phyloP scores from a whole-genome alignment of 1,140 invertebrate genomes.

The Brachystomella parvula region DNA sequence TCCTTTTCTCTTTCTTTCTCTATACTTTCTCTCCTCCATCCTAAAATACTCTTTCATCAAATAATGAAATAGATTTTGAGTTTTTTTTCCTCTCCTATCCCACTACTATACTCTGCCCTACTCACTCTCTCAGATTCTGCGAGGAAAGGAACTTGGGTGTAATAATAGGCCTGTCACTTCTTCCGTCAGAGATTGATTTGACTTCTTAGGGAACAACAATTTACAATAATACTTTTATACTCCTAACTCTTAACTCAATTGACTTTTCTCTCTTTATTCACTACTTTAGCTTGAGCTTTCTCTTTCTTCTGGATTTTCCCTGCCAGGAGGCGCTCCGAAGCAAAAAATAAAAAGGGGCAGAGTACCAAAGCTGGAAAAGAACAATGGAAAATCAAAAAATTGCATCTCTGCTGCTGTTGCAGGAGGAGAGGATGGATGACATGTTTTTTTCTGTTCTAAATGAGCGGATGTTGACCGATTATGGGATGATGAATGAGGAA shows the following conservation, averaged over 20 bases:
- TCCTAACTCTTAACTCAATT: constrained; percentile 9
- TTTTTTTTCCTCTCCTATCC: too few species aligned
- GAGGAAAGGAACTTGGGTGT: constrained; percentile 19
- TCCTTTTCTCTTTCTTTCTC: background rate
- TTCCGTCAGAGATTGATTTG: constrained; percentile 23
- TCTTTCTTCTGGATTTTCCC: too few species aligned
- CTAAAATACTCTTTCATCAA: background rate
- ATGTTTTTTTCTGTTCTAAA: background rate
- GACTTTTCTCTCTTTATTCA: background rate
- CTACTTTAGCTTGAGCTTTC: background rate
- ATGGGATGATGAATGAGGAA: constrained; percentile 10
- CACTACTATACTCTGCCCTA: too few species aligned
- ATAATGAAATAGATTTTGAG: background rate
- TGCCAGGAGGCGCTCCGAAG: too few species aligned
- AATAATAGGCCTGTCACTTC: constrained; percentile 34
- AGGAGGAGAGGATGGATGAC: background rate
- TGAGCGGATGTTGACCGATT: background rate
- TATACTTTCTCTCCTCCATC: background rate
- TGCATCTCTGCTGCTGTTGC: too few species aligned
- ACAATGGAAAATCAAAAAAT: too few species aligned
- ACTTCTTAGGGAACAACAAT: constrained; percentile 7
- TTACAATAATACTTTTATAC: too few species aligned
- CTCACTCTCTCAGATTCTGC: too few species aligned
- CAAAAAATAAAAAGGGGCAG: too few species aligned
- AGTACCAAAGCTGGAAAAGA: too few species aligned